Percentiles rank a stretch among this genome's conserved stretches.
phyloP scores from a whole-genome alignment of 2,888 invertebrate species.

The Amiota communis region DNA sequence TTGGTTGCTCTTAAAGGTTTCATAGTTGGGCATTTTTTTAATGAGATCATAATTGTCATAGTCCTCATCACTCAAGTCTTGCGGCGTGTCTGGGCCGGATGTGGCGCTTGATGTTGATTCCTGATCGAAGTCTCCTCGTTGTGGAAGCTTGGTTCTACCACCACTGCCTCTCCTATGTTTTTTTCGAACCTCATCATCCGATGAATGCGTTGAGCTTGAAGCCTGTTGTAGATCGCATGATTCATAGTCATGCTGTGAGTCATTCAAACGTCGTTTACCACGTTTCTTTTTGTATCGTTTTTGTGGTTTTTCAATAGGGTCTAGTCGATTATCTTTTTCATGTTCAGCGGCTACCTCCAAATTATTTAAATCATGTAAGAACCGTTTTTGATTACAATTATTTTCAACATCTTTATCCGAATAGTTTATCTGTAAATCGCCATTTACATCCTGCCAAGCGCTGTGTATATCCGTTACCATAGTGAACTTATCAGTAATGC shows the following conservation, averaged over 20 bases:
- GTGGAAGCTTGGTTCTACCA: not conserved
- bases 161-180: slow-evolving; percentile 28
- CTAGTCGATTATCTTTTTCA: slow-evolving; percentile 35
- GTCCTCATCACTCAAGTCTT: slow-evolving; percentile 80
- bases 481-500: slow-evolving; percentile 51
- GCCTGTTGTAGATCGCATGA: slow-evolving; percentile 44
- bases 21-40: slow-evolving; percentile 38
- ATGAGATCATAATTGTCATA: slow-evolving; percentile 68
- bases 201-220: slow-evolving; percentile 73
- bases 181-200: slow-evolving; percentile 71
- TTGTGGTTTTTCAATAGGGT: slow-evolving; percentile 42
- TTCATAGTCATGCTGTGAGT: slow-evolving; percentile 28
- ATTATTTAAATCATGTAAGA: slow-evolving; percentile 7
- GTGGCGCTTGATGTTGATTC: slow-evolving; percentile 86
- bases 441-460: slow-evolving; percentile 69
- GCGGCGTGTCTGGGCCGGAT: slow-evolving; percentile 90
- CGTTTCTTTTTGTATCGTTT: slow-evolving; percentile 59
- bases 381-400: slow-evolving; percentile 13
- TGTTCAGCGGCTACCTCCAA: not conserved
- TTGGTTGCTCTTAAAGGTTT: slow-evolving; percentile 39
- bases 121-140: not conserved
- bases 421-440: slow-evolving; percentile 44
- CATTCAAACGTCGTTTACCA: slow-evolving; percentile 32
- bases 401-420: slow-evolving; percentile 30
- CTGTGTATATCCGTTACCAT: slow-evolving; percentile 69